Conservation (phyloP, 1,140 invertebrate genomes). For the Drosophila grimshawi region DNA sequence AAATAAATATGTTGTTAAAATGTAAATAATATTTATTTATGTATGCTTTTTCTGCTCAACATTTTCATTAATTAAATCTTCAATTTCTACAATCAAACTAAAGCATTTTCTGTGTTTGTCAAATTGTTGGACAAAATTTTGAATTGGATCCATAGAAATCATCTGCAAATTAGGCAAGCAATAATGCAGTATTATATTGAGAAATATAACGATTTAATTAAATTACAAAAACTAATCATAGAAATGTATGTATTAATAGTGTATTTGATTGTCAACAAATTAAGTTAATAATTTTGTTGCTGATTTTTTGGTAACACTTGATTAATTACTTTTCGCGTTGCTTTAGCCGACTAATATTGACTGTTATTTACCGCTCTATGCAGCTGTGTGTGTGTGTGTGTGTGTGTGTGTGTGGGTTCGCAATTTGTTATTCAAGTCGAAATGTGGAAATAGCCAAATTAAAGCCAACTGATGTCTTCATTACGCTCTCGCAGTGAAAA, state of each 20-base stretch:
- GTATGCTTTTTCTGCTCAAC: too few relatives aligned
- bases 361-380: conserved; percentile 22
- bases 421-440: conserved; percentile 72
- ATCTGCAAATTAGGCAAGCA: too few relatives aligned
- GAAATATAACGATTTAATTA: too few relatives aligned
- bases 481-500: conserved; percentile 75
- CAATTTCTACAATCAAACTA: too few relatives aligned
- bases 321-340: conserved; percentile 60
- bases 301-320: conserved; percentile 28
- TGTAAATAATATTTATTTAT: too few relatives aligned
- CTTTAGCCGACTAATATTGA: conserved; percentile 37
- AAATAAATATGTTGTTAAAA: too few relatives aligned
- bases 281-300: not conserved
- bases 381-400: not conserved
- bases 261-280: not conserved
- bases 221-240: too few relatives aligned
- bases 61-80: too few relatives aligned
- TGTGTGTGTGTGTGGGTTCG: conserved; percentile 41
- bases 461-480: conserved; percentile 78
- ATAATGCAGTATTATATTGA: too few relatives aligned
- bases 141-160: too few relatives aligned
- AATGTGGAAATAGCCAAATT: conserved; percentile 73
- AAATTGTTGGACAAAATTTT: too few relatives aligned
- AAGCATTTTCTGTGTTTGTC: too few relatives aligned
- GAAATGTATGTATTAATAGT: not conserved